Percentiles rank a stretch among this genome's conserved stretches.
phyloP scores from a whole-genome alignment of 2,797 vertebrate species.

The Telmatherina bonti region DNA sequence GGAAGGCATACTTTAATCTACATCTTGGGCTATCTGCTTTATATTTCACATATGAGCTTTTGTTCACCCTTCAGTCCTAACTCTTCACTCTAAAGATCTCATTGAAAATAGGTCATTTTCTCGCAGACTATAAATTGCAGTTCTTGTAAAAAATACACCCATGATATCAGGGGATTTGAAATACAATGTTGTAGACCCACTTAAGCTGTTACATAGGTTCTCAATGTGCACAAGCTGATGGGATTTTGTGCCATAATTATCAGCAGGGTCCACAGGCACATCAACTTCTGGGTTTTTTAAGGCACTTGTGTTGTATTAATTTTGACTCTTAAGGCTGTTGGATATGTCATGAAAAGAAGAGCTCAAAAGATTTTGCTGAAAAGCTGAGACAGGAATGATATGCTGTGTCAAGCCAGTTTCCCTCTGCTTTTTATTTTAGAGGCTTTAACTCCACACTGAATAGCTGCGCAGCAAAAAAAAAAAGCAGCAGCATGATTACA shows the following conservation, averaged over 20 bases:
- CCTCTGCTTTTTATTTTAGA: constrained; percentile 19
- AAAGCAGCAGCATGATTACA: constrained; percentile 10
- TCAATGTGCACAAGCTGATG: constrained; percentile 39
- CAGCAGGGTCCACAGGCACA: constrained; percentile 18
- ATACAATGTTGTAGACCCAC: constrained; percentile 46
- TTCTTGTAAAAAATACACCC: constrained; percentile 48
- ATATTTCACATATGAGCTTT: constrained; percentile 42
- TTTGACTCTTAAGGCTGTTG: constrained; percentile 23
- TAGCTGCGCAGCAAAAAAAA: constrained; percentile 17
- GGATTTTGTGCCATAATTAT: constrained; percentile 44
- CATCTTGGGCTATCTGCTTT: constrained; percentile 35
- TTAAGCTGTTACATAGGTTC: constrained; percentile 42
- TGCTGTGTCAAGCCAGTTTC: neutral
- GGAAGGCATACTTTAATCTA: constrained; percentile 45
- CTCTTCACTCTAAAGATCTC: constrained; percentile 46
- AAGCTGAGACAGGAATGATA: constrained; percentile 10
- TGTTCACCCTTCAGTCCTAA: constrained; percentile 49
- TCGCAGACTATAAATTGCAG: constrained; percentile 61
- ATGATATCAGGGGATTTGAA: constrained; percentile 58
- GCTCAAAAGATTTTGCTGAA: neutral
- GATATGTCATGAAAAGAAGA: constrained; percentile 21
- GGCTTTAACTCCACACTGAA: constrained; percentile 30
- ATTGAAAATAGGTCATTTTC: constrained; percentile 66
- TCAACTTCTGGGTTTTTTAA: constrained; percentile 29
- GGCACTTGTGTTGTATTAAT: constrained; percentile 10